Conservation (phyloP, 2,888 invertebrate species). For the Melieria picta region DNA sequence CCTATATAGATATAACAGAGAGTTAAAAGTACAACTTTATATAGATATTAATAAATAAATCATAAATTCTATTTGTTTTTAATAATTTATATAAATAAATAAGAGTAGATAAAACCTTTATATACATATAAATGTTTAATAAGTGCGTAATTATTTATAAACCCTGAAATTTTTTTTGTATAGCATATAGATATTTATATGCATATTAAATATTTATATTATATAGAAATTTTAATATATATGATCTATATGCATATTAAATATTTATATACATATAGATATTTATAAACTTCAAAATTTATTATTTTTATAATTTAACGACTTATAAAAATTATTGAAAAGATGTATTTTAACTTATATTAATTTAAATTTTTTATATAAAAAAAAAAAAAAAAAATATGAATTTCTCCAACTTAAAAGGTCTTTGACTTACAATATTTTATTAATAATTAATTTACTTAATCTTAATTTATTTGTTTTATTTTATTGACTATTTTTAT, state of each 20-base stretch:
- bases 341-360: constrained; percentile 50
- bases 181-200: constrained; percentile 31
- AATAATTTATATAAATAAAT: too few species aligned
- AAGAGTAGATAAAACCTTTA: constrained; percentile 48
- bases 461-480: too few species aligned
- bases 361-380: constrained; percentile 48
- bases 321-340: constrained; percentile 37
- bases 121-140: constrained; percentile 47
- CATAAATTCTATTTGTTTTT: too few species aligned
- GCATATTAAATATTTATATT: constrained; percentile 20
- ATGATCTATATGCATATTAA: constrained; percentile 33
- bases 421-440: not conserved
- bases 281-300: constrained; percentile 22
- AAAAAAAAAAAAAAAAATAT: constrained; percentile 14
- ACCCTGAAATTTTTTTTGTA: constrained; percentile 36
- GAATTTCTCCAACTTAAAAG: constrained; percentile 1
- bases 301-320: not conserved
- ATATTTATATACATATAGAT: constrained; percentile 30
- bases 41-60: too few species aligned
- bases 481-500: too few species aligned
- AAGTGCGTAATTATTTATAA: constrained; percentile 24
- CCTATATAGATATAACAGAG: too few species aligned
- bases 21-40: too few species aligned
- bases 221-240: constrained; percentile 24
- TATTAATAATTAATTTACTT: not conserved